A percentile compares a stretch with the other conserved stretches of the same genome.
phyloP scores from a whole-genome alignment of 1,140 invertebrate genomes.

The Lerema accius region DNA sequence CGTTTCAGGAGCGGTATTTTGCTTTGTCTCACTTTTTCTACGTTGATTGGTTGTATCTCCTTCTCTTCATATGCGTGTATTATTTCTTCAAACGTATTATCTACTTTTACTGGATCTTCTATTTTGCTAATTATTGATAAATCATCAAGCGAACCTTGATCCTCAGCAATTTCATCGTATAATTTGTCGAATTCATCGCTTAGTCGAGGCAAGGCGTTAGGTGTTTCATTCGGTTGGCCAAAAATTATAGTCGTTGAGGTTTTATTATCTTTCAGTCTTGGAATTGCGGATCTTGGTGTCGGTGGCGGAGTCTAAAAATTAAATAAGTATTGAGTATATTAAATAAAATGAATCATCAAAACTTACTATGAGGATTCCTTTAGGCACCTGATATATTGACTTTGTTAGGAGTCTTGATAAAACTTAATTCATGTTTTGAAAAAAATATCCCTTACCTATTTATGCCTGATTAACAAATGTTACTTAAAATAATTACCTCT shows the following conservation, averaged over 20 bases:
- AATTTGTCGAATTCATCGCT: slow-evolving; percentile 74
- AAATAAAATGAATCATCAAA: too few relatives aligned
- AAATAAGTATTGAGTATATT: too few relatives aligned
- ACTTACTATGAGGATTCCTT: too few relatives aligned
- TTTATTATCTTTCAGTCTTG: slow-evolving; percentile 50
- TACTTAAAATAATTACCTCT: slow-evolving; percentile 39
- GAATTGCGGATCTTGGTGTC: slow-evolving; percentile 53
- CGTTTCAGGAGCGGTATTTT: slow-evolving; percentile 66
- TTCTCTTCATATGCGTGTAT: slow-evolving; percentile 68
- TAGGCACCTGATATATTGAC: too few relatives aligned
- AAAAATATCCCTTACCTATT: too few relatives aligned
- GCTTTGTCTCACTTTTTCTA: slow-evolving; percentile 47
- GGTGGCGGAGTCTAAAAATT: slow-evolving; percentile 10
- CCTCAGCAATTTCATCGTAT: slow-evolving; percentile 61
- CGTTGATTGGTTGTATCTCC: slow-evolving; percentile 43
- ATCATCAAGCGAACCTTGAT: slow-evolving; percentile 20
- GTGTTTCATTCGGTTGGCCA: slow-evolving; percentile 14
- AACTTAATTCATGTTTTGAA: too few relatives aligned
- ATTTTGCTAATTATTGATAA: slow-evolving; percentile 39
- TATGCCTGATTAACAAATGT: too few relatives aligned
- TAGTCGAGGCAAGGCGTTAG: slow-evolving; percentile 30
- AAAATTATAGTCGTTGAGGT: slow-evolving; percentile 22
- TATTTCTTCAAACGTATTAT: slow-evolving; percentile 69
- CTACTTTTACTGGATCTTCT: slow-evolving; percentile 55
- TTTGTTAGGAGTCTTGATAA: too few relatives aligned